These are phyloP conservation scores for Prunella himalayana DNA, from an alignment of 2,113 vertebrate species.

Conservation along the genomic window DNA sequence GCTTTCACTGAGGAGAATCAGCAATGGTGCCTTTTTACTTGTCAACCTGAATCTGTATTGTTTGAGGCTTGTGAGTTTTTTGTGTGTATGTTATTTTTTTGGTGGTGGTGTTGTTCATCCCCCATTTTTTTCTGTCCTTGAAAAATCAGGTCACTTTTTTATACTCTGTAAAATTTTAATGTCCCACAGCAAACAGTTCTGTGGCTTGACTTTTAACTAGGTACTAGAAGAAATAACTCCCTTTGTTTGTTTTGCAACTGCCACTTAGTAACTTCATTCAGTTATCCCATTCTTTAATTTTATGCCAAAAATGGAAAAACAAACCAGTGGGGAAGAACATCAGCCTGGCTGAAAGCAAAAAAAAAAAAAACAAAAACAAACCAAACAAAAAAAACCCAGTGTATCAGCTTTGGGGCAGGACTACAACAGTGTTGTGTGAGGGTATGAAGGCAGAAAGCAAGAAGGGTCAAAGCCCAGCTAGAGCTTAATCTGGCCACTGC, in stretches of 20 bases:
- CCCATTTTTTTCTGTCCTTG: neutral
- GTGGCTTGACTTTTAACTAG: neutral
- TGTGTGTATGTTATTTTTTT: neutral
- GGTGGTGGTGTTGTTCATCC: neutral
- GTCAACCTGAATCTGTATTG: neutral
- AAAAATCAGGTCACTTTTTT: neutral
- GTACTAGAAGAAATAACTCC: neutral
- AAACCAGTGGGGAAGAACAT: neutral
- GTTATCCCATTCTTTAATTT: neutral
- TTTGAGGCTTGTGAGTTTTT: neutral
- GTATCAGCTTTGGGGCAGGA: neutral
- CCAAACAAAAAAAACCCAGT: no score
- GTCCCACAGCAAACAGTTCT: neutral
- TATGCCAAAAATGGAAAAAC: neutral
- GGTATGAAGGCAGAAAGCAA: neutral
- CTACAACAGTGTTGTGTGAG: neutral
- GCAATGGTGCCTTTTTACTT: neutral
- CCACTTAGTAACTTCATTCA: neutral
- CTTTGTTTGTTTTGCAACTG: neutral
- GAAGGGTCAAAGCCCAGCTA: neutral
- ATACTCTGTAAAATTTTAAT: neutral
- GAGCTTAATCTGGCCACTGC: neutral
- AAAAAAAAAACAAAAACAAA: neutral
- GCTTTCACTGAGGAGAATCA: neutral
- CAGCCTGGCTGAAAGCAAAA: neutral